Conservation (phyloP, 2,888 invertebrate species). For the Limnephilus lunatus region DNA sequence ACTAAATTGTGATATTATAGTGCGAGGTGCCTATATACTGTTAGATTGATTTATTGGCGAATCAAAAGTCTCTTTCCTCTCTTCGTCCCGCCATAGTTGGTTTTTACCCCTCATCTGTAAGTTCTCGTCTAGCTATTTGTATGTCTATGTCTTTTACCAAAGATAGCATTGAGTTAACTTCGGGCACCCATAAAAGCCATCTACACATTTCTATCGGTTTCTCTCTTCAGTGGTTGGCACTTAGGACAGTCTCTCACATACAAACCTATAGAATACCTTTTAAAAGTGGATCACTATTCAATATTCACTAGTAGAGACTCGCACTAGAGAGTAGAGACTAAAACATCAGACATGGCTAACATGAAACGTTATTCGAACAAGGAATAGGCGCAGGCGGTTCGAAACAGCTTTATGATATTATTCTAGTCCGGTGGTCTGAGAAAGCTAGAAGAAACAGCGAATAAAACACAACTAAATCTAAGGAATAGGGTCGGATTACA, state of each 20-base stretch:
- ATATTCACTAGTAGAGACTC: not conserved
- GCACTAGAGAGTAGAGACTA: not conserved
- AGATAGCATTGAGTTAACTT: no score
- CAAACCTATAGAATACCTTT: not conserved
- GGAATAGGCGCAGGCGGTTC: conserved; percentile 46
- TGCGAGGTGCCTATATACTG: no score
- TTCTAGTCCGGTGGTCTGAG: conserved; percentile 30
- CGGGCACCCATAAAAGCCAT: no score
- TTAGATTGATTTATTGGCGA: no score
- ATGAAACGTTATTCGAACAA: conserved; percentile 8
- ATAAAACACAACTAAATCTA: not conserved
- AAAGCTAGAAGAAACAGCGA: not conserved
- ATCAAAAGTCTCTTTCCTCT: no score
- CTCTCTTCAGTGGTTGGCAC: not conserved
- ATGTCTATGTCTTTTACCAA: no score
- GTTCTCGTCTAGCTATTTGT: no score
- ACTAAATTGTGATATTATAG: no score
- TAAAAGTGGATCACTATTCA: conserved; percentile 9
- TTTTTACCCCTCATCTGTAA: no score
- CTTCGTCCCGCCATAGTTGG: no score
- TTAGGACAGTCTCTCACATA: not conserved
- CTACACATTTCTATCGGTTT: no score
- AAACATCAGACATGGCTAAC: not conserved
- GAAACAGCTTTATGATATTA: conserved; percentile 34
- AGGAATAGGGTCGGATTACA: not conserved